Evolutionary conservation across 1,140 invertebrate genomes (phyloP).

Genomic region (Diabrotica undecimpunctata): DNA sequence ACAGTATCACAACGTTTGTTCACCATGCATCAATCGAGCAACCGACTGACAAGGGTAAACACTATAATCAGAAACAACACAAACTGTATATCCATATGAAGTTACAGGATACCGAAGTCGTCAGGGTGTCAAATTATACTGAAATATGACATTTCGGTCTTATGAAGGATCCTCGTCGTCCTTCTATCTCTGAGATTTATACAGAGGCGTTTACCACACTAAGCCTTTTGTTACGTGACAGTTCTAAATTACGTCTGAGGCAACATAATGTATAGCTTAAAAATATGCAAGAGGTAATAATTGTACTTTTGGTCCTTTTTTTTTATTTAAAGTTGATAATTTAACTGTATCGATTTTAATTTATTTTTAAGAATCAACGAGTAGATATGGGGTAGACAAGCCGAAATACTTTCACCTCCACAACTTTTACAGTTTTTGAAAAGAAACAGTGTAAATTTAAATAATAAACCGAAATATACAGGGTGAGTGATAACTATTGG

Average conservation of each 20-base stretch:
- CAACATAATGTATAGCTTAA: no score
- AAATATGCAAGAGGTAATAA: not conserved
- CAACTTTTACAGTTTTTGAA: no score
- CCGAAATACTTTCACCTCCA: no score
- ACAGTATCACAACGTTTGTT: slow-evolving; percentile 6
- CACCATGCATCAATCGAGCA: slow-evolving; percentile 11
- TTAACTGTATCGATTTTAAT: no score
- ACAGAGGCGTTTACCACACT: slow-evolving; percentile 18
- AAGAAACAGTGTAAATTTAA: no score
- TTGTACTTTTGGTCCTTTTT: not conserved
- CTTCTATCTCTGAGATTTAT: slow-evolving; percentile 21
- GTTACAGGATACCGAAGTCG: slow-evolving; percentile 23
- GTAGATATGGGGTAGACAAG: no score
- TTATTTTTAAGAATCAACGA: no score
- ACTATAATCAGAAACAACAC: slow-evolving; percentile 23
- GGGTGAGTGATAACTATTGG: no score
- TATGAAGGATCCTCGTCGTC: slow-evolving; percentile 21
- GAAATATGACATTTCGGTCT: slow-evolving; percentile 19
- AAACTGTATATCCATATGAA: slow-evolving; percentile 25
- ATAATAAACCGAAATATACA: no score
- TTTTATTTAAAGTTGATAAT: not conserved
- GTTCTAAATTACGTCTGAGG: not conserved
- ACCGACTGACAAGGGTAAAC: slow-evolving; percentile 25
- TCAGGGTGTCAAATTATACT: slow-evolving; percentile 26
- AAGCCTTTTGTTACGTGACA: slow-evolving; percentile 23